Base-by-base conservation (phyloP, 2,113 vertebrate genomes). In the Poicephalus gulielmi region DNA sequence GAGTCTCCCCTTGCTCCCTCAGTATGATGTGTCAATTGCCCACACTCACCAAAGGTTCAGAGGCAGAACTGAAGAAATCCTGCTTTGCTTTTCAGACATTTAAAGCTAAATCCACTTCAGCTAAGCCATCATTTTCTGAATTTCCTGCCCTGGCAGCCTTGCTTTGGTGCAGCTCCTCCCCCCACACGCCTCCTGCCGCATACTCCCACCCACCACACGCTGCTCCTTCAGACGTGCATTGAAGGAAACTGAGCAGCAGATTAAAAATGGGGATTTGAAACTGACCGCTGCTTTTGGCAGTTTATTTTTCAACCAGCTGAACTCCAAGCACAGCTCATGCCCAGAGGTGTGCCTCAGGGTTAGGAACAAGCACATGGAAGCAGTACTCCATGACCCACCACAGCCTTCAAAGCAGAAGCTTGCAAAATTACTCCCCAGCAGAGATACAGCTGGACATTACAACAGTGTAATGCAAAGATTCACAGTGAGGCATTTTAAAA, bases 391-490 rank as follows among this genome's bases (percentile, higher is more conserved):
- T 39, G 41, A 60, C 8, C 52, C 11, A 0, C 11, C 52, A 30
- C 20, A 44, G 60, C n/a, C 47, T 64, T 35, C 63, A 59, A 16
- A 80, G 63, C 67, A 79, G 19, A 55, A 13, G 52, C 23, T 64
- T 20, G 19, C 47, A 68, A 37, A 79, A 43, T 25, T 28, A 27
- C 3, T 1, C 19, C 50, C 33, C 30, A 71, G 7, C 30, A 77
- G 47, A 60, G 28, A 53, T 8, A 53, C 57, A 68, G 25, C 52
- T 62, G 52, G 53, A 30, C 7, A 0, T 5, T 3, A 1, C 41
- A 35, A 9, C 2, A 3, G 2, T 1, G 0, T 4, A 59, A 50
- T 0, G 3, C 43, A 43, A 27, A 64, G 19, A 17, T 57, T 60
- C 17, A 3, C 13, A 6, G 23, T 1, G 16, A 33, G 17, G 9